Conservation (phyloP, 1,140 invertebrate species). For the Heterodera carotae region DNA sequence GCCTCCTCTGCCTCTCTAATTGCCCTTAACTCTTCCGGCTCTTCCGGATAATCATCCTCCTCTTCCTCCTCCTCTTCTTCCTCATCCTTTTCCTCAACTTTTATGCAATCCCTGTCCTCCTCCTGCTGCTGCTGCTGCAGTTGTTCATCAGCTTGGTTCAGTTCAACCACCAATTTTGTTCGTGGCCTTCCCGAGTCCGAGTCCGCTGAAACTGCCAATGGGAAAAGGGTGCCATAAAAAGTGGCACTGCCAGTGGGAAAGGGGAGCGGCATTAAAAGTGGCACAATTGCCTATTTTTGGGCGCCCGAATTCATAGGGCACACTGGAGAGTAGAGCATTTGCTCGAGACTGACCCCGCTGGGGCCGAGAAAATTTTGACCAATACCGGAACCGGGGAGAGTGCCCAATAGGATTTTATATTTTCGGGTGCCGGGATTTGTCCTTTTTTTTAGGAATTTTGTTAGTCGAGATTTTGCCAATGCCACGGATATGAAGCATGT, state of each 20-base stretch:
- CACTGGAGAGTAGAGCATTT: no score
- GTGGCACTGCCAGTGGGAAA: no score
- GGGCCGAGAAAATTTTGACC: no score
- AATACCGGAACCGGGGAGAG: no score
- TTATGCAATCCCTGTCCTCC: neutral
- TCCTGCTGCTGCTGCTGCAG: conserved; percentile 23
- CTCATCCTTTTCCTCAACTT: neutral
- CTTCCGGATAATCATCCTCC: conserved; percentile 47
- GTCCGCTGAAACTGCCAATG: conserved; percentile 19
- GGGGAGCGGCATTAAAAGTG: no score
- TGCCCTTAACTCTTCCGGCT: conserved; percentile 34
- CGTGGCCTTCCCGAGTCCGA: conserved; percentile 38
- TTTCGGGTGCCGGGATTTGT: no score
- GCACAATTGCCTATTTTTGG: neutral
- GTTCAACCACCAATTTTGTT: conserved; percentile 19
- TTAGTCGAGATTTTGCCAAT: no score
- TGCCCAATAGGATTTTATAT: no score
- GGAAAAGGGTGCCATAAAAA: neutral
- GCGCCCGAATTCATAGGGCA: neutral
- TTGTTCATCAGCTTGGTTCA: neutral
- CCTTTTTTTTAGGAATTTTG: no score
- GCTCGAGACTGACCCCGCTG: neutral
- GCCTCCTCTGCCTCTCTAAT: conserved; percentile 20
- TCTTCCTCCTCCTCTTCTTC: conserved; percentile 33
- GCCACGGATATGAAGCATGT: no score